Evolutionary conservation across 2,113 vertebrate genomes (phyloP).

Genomic region (Pimephales promelas): DNA sequence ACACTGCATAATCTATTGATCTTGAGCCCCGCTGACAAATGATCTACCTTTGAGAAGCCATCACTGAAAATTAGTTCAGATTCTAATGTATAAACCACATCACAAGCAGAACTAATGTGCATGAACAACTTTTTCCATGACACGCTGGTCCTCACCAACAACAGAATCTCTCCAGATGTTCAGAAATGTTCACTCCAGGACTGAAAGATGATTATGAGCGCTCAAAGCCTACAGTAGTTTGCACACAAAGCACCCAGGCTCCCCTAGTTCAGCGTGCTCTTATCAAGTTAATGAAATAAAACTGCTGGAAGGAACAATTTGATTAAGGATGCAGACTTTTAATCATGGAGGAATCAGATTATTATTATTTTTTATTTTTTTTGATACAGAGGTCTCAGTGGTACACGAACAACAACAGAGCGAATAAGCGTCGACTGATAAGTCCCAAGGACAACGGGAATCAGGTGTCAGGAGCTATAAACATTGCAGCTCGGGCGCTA

Average conservation of each 20-base stretch:
- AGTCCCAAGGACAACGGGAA: conserved; percentile 62
- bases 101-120: background rate
- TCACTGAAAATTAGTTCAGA: background rate
- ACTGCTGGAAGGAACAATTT: conserved; percentile 58
- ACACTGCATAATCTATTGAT: conserved; percentile 25
- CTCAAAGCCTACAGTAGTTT: conserved; percentile 56
- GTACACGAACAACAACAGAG: conserved; percentile 61
- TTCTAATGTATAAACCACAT: background rate
- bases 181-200: conserved; percentile 27
- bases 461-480: conserved; percentile 70
- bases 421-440: conserved; percentile 61
- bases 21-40: conserved; percentile 15
- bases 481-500: conserved; percentile 49
- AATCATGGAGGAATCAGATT: conserved; percentile 47
- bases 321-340: conserved; percentile 59
- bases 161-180: conserved; percentile 19
- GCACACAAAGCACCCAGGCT: conserved; percentile 39
- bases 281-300: conserved; percentile 63
- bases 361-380: conserved; percentile 2
- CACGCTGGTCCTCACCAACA: conserved; percentile 21
- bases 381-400: conserved; percentile 8
- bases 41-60: background rate
- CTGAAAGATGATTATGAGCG: conserved; percentile 55
- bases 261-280: conserved; percentile 56
- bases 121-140: conserved; percentile 16